Evolutionary conservation across 2,888 invertebrate genomes (phyloP), one percentile per base, ranked within the genome.

Genomic region (Tyria jacobaeae): DNA sequence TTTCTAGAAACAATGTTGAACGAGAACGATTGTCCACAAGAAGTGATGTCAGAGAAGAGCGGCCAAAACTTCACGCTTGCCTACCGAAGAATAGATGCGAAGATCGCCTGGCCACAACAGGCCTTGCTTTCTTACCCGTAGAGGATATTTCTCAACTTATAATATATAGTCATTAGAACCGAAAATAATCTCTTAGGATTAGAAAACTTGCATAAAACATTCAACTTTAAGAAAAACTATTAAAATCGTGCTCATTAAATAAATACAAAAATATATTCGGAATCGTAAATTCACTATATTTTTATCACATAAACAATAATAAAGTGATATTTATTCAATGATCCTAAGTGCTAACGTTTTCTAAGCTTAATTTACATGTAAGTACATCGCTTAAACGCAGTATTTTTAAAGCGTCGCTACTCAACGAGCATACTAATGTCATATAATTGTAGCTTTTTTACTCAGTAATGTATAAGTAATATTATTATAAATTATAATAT

Each of bases 71-170:
- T 98, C 90, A 97, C 98, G 87, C 96, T 99, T 88, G 99, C 98
- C 21, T 99, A 98, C 94, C 99, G 99, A 91, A 95, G 99, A 68
- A 97, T 97, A 87, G 99, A 99, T 85, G 99, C 99, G 34, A 99
- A 99, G 93, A 99, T 99, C 76, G 99, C 99, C 62, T 99, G 99
- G 99, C 99, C 99, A 60, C 95, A 95, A 72, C 95, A 95, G 71
- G 94, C 94, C 0, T 64, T 94, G 50, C 81, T 87, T 15, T 94
- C 94, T 37, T 94, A 92, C 71, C 94, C 94, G 0, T 94, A 88
- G 39, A 56, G 39, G 60, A 64, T 54, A 68, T 67, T 66, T 61
- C 57, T 57, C 15, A 24, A 62, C 58, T 57, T 21, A 70, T 61
- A 64, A 58, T 57, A 72, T 60, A 31, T 67, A 65, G 50, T 51